Percentiles rank a stretch among this genome's conserved stretches.
Evolutionary conservation across 2,797 vertebrate species (phyloP).

Genomic region (Myotis myotis): DNA sequence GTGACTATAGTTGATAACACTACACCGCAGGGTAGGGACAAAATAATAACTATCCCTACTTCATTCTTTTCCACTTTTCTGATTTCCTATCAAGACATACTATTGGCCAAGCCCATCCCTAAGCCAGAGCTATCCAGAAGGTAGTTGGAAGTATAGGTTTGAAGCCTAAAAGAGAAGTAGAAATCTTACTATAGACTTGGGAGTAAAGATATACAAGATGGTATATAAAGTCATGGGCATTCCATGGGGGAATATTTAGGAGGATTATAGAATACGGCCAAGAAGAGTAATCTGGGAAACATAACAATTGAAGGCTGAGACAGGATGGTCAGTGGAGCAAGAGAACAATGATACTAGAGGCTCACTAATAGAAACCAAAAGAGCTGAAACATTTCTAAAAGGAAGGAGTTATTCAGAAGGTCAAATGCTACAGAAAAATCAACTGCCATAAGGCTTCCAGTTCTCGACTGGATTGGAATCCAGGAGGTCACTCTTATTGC

Average conservation of each 20-base stretch:
- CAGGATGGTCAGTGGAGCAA: neutral
- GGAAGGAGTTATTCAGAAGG: neutral
- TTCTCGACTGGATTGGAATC: neutral
- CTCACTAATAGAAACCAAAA: neutral
- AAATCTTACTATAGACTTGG: neutral
- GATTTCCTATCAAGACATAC: neutral
- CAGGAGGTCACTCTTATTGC: neutral
- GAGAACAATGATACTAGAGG: neutral
- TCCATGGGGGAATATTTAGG: neutral
- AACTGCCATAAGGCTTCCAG: neutral
- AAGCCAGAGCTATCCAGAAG: neutral
- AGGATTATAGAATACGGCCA: neutral
- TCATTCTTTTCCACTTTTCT: neutral
- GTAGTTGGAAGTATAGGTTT: neutral
- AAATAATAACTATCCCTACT: neutral
- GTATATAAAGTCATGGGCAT: neutral
- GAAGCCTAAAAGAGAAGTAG: neutral
- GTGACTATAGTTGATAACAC: too few relatives aligned
- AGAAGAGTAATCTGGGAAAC: neutral
- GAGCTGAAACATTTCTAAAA: neutral
- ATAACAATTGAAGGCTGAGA: neutral
- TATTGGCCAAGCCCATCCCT: neutral
- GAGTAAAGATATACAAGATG: neutral
- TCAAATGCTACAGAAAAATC: neutral
- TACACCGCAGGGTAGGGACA: too few relatives aligned